Base-by-base conservation (phyloP, 2,888 invertebrate genomes). In the Hemicrepidius hirtus region DNA sequence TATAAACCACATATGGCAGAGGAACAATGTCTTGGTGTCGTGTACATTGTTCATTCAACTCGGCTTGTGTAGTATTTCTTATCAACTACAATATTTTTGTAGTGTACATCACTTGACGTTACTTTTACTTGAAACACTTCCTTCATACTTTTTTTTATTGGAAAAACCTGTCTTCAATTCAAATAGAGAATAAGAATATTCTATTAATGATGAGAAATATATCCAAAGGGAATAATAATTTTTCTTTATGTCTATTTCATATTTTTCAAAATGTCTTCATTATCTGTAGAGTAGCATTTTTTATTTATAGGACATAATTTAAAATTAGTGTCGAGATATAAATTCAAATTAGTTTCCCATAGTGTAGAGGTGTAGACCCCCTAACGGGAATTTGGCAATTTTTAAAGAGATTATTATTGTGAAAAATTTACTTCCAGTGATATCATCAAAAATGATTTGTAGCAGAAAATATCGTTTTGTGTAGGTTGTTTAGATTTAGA, bases 1-100 rank as follows among this genome's bases (percentile, higher is more conserved):
- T 79, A 79, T 79, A 78, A 76, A 78, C 76, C 78, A 77, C 79
- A 79, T 77, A 78, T 79, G 79, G 79, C 69, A 67, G 74, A 70
- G 76, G 65, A 76, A 78, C 79, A 79, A 77, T 78, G 78, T 78
- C 78, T 76, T 78, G 73, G 79, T 78, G 79, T 78, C 78, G 77
- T 78, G 78, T 78, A 77, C 75, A 75, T 77, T 77, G 76, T 77
- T 77, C 76, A 75, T 77, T 76, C 73, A 53, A 64, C 74, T 44
- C 67, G n/a, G 62, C 50, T 60, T 64, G 50, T 59, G 46, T 46
- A 37, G 66, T 67, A 66, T 71, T 60, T 71, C 50, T 41, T 67
- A 28, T 41, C 21, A 57, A 64, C 60, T 67, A 5, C 13, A 12
- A 71, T 60, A 46, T 60, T 62, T n/a, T n/a, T n/a, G n/a, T n/a